These are phyloP conservation scores for Epicampocera succincta DNA, from an alignment of 2,888 invertebrate species.

Conservation along the genomic window DNA sequence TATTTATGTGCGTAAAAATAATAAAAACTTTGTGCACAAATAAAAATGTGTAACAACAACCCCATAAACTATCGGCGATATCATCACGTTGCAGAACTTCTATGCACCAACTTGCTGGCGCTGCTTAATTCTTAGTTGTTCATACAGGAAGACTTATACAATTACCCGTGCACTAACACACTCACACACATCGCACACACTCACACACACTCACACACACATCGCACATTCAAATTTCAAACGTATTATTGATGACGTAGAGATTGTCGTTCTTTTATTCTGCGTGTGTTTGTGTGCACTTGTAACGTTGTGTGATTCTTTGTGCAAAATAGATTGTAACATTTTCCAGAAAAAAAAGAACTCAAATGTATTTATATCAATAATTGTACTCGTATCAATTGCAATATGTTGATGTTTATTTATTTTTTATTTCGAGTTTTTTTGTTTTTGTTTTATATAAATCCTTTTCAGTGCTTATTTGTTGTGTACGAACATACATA, in stretches of 20 bases:
- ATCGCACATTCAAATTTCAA: too few relatives aligned
- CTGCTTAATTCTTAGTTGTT: too few relatives aligned
- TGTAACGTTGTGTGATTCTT: background rate
- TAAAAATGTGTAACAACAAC: constrained; percentile 31
- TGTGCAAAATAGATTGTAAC: background rate
- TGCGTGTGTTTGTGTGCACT: background rate
- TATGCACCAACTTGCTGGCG: too few relatives aligned
- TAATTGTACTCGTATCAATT: constrained; percentile 54
- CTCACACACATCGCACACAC: too few relatives aligned
- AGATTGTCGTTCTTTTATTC: too few relatives aligned
- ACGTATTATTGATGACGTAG: too few relatives aligned
- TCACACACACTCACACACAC: too few relatives aligned
- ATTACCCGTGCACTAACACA: too few relatives aligned
- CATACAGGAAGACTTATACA: too few relatives aligned
- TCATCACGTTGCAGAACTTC: background rate
- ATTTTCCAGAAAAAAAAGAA: constrained; percentile 1
- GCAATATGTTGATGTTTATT: constrained; percentile 28
- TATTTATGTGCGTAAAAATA: background rate
- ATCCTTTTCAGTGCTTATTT: constrained; percentile 7
- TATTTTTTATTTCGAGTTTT: constrained; percentile 7
- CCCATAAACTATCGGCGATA: constrained; percentile 40
- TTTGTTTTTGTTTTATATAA: constrained; percentile 2
- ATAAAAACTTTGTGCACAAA: background rate
- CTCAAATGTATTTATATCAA: too few relatives aligned
- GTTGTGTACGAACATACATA: constrained; percentile 6